Conservation (phyloP, 2,797 vertebrate species). For the Cryptoblepharus egeriae region DNA sequence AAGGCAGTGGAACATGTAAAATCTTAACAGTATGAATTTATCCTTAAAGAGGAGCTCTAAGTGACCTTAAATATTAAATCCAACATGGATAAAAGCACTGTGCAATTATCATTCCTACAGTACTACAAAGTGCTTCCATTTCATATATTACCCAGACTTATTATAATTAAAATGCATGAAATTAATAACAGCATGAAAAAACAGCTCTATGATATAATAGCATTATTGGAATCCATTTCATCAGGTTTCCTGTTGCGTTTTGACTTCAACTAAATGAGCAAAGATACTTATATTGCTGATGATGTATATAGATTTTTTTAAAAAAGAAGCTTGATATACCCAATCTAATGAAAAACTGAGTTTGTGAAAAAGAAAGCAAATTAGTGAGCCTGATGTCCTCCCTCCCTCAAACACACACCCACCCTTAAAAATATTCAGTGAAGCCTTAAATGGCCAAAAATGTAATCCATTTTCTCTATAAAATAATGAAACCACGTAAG, state of each 20-base stretch:
- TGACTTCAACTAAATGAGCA: slow-evolving; percentile 28
- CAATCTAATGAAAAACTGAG: fast-evolving
- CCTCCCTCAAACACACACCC: neutral
- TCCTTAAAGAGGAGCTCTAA: neutral
- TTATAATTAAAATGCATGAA: slow-evolving; percentile 12
- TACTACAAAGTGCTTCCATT: neutral
- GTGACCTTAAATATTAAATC: slow-evolving; percentile 1
- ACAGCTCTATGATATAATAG: neutral
- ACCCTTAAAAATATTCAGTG: neutral
- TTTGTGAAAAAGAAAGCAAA: neutral
- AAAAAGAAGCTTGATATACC: neutral
- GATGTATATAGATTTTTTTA: neutral
- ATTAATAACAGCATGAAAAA: slow-evolving; percentile 18
- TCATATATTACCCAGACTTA: neutral
- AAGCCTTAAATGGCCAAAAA: slow-evolving; percentile 12
- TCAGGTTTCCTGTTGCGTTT: too few species aligned
- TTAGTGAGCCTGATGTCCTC: fast-evolving
- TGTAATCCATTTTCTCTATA: neutral
- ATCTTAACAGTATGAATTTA: neutral
- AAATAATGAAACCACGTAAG: fast-evolving
- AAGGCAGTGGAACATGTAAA: neutral
- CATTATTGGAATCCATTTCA: slow-evolving; percentile 3
- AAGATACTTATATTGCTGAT: neutral
- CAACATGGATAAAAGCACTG: neutral
- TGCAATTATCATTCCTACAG: neutral